Base-by-base conservation (phyloP, 2,888 invertebrate genomes). In the Acronicta alni region DNA sequence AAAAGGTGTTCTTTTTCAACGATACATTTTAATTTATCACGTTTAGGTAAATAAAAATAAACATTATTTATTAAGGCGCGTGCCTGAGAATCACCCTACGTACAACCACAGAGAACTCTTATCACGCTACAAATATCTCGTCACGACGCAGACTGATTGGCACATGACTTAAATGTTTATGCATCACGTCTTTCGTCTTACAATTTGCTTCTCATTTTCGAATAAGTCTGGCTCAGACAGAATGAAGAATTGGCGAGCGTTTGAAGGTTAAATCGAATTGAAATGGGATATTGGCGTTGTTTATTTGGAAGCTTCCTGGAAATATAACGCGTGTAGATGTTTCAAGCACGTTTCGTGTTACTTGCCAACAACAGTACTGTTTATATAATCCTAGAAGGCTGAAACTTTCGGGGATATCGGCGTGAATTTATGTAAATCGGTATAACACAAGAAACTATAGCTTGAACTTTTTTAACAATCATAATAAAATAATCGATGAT, bases 201-300 rank as follows among this genome's bases (percentile, higher is more conserved):
- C 75, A 75, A 77, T 76, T 75, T 67, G 67, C 65, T 72, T 61
- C 75, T 79, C 70, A 65, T 72, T 77, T 73, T 79, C 80, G 74
- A 84, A 85, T 83, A 84, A 83, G 85, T 89, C 84, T 80, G 72
- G 62, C 73, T 82, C 85, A 89, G 87, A 86, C 86, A 69, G 74
- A 68, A 75, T 78, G 73, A 67, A 82, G 71, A 79, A 79, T 86
- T 88, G 81, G 87, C 87, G 83, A 86, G 58, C 83, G 81, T 81
- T 85, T 89, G 89, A 92, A 92, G 92, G 92, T 93, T 91, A 91
- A 86, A 87, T 85, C 69, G 75, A 82, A 81, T 83, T 76, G 72
- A 81, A 86, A 83, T 84, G 76, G 73, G 70, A 82, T 81, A 79
- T 77, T 56, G 65, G 72, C 77, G 70, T 73, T 78, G 72, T 79